phyloP scores from a whole-genome alignment of 2,113 vertebrate species.

The Abramis brama region DNA sequence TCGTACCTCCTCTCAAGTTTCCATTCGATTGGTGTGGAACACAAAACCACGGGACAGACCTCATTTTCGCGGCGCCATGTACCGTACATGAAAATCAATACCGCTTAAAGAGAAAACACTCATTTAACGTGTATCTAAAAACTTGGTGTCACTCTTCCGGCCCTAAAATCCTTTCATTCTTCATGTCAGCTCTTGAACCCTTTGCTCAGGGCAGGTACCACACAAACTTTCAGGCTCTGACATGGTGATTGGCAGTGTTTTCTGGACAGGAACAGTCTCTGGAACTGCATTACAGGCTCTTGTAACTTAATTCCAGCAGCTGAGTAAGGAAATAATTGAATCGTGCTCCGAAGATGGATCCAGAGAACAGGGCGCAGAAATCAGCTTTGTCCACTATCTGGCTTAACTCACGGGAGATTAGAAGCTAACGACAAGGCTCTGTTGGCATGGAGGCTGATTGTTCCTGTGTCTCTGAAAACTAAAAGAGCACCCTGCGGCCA shows the following conservation, averaged over 20 bases:
- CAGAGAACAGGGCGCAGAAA: slow-evolving; percentile 84
- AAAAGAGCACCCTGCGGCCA: slow-evolving; percentile 52
- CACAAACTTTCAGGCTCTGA: slow-evolving; percentile 59
- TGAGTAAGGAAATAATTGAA: slow-evolving; percentile 96
- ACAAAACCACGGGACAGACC: slow-evolving; percentile 78
- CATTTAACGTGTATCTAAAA: slow-evolving; percentile 47
- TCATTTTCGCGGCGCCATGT: slow-evolving; percentile 80
- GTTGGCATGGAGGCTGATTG: slow-evolving; percentile 61
- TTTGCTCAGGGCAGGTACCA: slow-evolving; percentile 43
- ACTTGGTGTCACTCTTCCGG: slow-evolving; percentile 23
- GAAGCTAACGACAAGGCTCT: slow-evolving; percentile 60
- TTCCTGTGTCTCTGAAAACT: slow-evolving; percentile 66
- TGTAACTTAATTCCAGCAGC: slow-evolving; percentile 93
- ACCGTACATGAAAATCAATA: slow-evolving; percentile 77
- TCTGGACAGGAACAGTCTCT: slow-evolving; percentile 67
- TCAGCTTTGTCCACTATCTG: slow-evolving; percentile 78
- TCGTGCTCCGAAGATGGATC: slow-evolving; percentile 88
- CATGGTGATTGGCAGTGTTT: slow-evolving; percentile 42
- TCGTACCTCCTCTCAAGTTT: slow-evolving; percentile 76
- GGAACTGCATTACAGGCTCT: slow-evolving; percentile 84
- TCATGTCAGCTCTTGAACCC: slow-evolving; percentile 47
- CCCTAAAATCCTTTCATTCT: slow-evolving; percentile 39
- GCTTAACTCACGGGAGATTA: slow-evolving; percentile 84
- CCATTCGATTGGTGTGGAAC: slow-evolving; percentile 71
- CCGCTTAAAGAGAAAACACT: slow-evolving; percentile 53